Conservation (phyloP, 2,888 invertebrate genomes). For the Elysia crispata region DNA sequence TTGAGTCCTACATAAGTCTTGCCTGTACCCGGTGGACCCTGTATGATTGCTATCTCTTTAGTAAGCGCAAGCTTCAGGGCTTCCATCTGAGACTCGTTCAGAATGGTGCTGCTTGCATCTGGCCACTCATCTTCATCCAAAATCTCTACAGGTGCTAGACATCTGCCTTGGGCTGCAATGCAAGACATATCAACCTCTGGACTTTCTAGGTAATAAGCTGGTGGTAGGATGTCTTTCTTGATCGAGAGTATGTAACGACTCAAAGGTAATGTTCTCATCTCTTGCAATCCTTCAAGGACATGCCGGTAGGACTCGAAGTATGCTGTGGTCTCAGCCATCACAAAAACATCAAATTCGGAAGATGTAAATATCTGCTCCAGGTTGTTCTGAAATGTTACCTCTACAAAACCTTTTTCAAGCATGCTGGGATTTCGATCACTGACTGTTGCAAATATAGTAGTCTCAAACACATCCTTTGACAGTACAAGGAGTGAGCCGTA, state of each 20-base stretch:
- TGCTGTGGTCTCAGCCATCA: conserved; percentile 87
- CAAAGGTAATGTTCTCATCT: conserved; percentile 75
- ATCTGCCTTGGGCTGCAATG: conserved; percentile 10
- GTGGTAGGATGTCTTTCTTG: conserved; percentile 57
- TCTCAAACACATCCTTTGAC: conserved; percentile 84
- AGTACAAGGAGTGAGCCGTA: conserved; percentile 86
- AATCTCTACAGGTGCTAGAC: conserved; percentile 14
- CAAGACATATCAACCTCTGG: conserved; percentile 50
- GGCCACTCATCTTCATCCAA: conserved; percentile 27
- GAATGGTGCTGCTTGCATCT: conserved; percentile 1
- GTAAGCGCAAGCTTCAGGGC: conserved; percentile 72
- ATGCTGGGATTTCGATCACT: conserved; percentile 62
- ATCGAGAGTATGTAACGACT: conserved; percentile 63
- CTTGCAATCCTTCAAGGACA: conserved; percentile 85
- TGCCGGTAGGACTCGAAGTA: conserved; percentile 90
- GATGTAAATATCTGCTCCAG: conserved; percentile 50
- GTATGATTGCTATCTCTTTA: conserved; percentile 73
- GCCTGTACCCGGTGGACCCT: conserved; percentile 90
- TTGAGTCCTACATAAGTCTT: conserved; percentile 89
- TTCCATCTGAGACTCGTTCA: conserved; percentile 60
- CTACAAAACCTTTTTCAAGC: conserved; percentile 63
- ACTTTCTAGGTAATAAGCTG: conserved; percentile 55
- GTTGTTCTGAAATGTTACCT: conserved; percentile 61
- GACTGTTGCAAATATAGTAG: conserved; percentile 84
- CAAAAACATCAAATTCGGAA: conserved; percentile 54